A percentile compares a stretch with the other conserved stretches of the same genome.
phyloP scores from a whole-genome alignment of 2,888 invertebrate genomes.

The Noctua comes region DNA sequence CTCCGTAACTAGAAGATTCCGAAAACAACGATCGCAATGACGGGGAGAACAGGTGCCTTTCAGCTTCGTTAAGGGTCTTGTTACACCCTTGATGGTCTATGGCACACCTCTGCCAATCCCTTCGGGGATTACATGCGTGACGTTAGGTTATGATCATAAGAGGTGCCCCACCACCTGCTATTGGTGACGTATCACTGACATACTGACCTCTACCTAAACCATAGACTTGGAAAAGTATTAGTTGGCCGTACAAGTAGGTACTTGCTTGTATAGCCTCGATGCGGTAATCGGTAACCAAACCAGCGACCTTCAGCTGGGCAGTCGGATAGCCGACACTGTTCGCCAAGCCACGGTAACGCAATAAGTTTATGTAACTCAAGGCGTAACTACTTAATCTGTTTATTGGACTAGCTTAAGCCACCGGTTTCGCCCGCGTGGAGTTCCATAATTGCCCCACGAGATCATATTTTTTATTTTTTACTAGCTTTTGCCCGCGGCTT shows the following conservation, averaged over 20 bases:
- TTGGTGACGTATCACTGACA: slow-evolving; percentile 26
- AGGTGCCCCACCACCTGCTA: background rate
- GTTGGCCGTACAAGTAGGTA: slow-evolving; percentile 10
- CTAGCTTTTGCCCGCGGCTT: too few relatives aligned
- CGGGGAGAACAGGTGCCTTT: too few relatives aligned
- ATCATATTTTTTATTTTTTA: too few relatives aligned
- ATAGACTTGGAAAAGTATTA: background rate
- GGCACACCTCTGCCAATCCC: background rate
- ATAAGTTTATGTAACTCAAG: slow-evolving; percentile 25
- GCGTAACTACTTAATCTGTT: background rate
- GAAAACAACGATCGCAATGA: too few relatives aligned
- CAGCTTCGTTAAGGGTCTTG: too few relatives aligned
- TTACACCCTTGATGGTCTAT: background rate
- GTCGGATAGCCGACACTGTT: background rate
- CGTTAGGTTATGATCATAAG: background rate
- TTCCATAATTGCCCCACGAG: too few relatives aligned
- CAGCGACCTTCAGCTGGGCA: slow-evolving; percentile 26
- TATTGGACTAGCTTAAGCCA: background rate
- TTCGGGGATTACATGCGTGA: background rate
- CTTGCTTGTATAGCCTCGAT: slow-evolving; percentile 12
- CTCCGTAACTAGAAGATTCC: too few relatives aligned
- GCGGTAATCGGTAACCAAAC: slow-evolving; percentile 31
- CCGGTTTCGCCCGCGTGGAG: too few relatives aligned
- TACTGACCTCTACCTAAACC: slow-evolving; percentile 21
- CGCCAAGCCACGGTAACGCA: slow-evolving; percentile 12